These are phyloP conservation scores for Phortica variegata DNA, from an alignment of 1,140 invertebrate genomes.

Conservation along the genomic window DNA sequence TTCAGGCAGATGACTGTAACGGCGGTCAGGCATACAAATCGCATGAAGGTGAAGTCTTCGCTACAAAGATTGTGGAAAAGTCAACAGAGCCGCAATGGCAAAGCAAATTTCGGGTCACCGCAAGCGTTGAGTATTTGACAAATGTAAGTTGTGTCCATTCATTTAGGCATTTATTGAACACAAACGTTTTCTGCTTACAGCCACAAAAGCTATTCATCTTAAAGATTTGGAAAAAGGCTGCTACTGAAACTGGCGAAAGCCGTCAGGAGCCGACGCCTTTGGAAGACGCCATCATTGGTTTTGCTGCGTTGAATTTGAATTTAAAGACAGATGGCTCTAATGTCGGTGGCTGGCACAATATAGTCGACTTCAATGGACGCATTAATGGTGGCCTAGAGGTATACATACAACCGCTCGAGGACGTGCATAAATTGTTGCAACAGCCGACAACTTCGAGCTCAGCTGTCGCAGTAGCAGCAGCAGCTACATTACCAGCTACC, in stretches of 20 bases:
- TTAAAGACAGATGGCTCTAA: constrained; percentile 59
- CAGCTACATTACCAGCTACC: constrained; percentile 1
- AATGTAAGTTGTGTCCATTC: constrained; percentile 56
- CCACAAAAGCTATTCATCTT: constrained; percentile 62
- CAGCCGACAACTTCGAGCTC: not conserved
- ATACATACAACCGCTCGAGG: constrained; percentile 27
- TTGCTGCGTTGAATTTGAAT: constrained; percentile 64
- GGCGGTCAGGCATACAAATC: constrained; percentile 40
- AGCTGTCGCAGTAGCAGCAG: not conserved
- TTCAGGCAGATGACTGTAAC: constrained; percentile 56
- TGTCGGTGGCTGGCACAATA: constrained; percentile 65
- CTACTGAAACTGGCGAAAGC: constrained; percentile 22
- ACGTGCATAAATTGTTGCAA: constrained; percentile 5
- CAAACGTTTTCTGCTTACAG: constrained; percentile 51
- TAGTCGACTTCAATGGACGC: constrained; percentile 64
- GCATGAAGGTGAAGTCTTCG: constrained; percentile 53
- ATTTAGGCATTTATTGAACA: not conserved
- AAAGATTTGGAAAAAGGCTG: constrained; percentile 63
- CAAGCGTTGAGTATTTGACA: constrained; percentile 60
- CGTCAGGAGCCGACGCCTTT: constrained; percentile 57
- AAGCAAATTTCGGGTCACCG: constrained; percentile 59
- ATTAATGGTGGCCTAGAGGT: constrained; percentile 66
- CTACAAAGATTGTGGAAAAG: constrained; percentile 60
- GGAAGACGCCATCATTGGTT: constrained; percentile 62
- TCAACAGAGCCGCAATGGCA: constrained; percentile 63